Evolutionary conservation across 92 coral and sea anemone genomes (phyloP).

Genomic region (Phenganax marumi): DNA sequence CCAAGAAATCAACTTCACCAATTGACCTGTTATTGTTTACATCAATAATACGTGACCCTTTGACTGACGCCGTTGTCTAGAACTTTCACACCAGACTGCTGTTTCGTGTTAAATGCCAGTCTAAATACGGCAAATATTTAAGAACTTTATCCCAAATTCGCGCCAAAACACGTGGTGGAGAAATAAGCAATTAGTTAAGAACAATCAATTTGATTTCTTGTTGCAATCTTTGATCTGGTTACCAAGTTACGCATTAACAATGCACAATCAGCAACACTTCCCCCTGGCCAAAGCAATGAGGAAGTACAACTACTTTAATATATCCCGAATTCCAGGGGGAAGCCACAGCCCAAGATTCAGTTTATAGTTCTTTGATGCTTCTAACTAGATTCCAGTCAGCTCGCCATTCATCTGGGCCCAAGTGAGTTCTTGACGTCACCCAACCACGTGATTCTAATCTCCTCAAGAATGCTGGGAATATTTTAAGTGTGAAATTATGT

Average conservation of each 20-base stretch:
- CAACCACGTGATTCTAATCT: constrained; percentile 86
- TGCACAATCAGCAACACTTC: background rate
- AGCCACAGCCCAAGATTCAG: background rate
- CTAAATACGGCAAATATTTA: background rate
- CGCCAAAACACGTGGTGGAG: background rate
- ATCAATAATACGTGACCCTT: background rate
- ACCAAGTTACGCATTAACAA: background rate
- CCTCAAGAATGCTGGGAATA: constrained; percentile 73
- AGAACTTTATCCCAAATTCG: background rate
- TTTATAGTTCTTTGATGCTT: constrained; percentile 7
- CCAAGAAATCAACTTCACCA: background rate
- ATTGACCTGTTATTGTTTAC: background rate
- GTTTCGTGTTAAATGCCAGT: constrained; percentile 7
- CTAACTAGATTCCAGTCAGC: constrained; percentile 69
- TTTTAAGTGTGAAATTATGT: constrained; percentile 85
- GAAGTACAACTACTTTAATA: background rate
- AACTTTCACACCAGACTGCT: constrained; percentile 4
- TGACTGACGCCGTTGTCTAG: background rate
- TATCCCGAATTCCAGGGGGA: background rate
- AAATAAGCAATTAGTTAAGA: background rate
- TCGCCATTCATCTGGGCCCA: constrained; percentile 96
- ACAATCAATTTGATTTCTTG: background rate
- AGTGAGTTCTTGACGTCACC: constrained; percentile 88
- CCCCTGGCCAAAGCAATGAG: background rate
- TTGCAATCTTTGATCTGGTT: background rate